Evolutionary conservation across 2,113 vertebrate species (phyloP).

Genomic region (Saguinus imperator): DNA sequence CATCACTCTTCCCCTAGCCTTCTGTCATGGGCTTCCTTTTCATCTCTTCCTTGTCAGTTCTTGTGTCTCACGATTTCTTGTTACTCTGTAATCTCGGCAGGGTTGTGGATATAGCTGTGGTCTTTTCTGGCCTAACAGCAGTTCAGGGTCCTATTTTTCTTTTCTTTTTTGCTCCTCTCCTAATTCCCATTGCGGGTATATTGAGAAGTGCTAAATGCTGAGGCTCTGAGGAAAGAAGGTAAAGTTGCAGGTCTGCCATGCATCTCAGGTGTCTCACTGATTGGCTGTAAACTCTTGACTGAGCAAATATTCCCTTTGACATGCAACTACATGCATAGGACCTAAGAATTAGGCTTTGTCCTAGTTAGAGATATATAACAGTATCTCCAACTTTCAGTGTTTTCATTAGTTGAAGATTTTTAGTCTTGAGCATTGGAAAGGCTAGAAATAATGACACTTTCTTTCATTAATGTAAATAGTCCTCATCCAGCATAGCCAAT

Average conservation of each 20-base stretch:
- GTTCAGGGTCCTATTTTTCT: not conserved
- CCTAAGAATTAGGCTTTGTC: not conserved
- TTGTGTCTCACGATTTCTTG: slow-evolving; percentile 38
- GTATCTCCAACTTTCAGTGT: not conserved
- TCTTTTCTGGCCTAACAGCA: not conserved
- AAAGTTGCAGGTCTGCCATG: not conserved
- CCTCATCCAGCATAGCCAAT: not conserved
- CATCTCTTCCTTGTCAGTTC: slow-evolving; percentile 42
- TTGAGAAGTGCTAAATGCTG: not conserved
- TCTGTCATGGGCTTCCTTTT: slow-evolving; percentile 9
- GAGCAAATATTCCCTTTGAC: not conserved
- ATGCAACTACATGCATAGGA: not conserved
- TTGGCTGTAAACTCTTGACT: not conserved
- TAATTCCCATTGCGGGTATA: not conserved
- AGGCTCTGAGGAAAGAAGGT: not conserved
- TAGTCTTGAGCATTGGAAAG: not conserved
- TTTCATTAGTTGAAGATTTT: not conserved
- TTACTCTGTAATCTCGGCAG: not conserved
- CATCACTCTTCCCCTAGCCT: slow-evolving; percentile 34
- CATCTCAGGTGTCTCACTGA: not conserved
- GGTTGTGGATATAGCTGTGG: not conserved
- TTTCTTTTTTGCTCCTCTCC: not conserved
- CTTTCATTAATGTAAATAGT: not conserved
- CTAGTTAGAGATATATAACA: not conserved
- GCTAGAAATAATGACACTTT: not conserved